Percentiles rank a stretch among this genome's conserved stretches.
Evolutionary conservation across 92 coral and sea anemone genomes (phyloP).

Genomic region (Palythoa heliodiscus): DNA sequence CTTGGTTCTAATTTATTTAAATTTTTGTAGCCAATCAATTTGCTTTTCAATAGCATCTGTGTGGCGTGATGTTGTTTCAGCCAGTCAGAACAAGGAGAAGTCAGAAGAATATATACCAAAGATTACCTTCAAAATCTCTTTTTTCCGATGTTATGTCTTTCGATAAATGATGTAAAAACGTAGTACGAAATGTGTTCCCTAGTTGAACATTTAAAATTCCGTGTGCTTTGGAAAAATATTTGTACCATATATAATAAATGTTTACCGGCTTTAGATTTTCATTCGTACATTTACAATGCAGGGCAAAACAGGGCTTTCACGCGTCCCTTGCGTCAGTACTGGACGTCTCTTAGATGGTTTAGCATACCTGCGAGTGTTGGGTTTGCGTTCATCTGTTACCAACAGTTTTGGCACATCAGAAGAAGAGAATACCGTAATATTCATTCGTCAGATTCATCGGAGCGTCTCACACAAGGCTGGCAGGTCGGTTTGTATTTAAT

Average conservation of each 20-base stretch:
- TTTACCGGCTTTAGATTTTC: conserved; percentile 10
- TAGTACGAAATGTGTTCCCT: conserved; percentile 27
- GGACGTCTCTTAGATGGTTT: conserved; percentile 84
- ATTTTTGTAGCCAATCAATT: conserved; percentile 1
- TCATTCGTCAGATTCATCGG: conserved; percentile 50
- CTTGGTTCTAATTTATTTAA: conserved; percentile 20
- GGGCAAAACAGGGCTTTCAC: conserved; percentile 19
- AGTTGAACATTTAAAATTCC: conserved; percentile 25
- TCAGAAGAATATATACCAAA: background rate
- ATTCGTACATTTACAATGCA: conserved; percentile 4
- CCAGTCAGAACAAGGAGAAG: conserved; percentile 37
- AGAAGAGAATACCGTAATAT: conserved; percentile 76
- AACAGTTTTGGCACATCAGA: conserved; percentile 85
- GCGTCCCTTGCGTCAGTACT: conserved; percentile 49
- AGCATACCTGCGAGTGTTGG: conserved; percentile 98
- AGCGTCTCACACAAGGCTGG: conserved; percentile 66
- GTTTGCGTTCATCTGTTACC: conserved; percentile 89
- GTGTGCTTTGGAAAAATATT: conserved; percentile 12
- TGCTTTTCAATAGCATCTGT: conserved; percentile 19
- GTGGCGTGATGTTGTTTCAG: conserved; percentile 34
- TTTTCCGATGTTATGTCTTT: background rate
- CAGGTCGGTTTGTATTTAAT: conserved; percentile 59
- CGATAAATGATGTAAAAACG: background rate
- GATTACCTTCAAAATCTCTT: no score
- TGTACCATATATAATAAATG: conserved; percentile 7